Evolutionary conservation across 2,888 invertebrate species (phyloP), one percentile per base, ranked within the genome.

Genomic region (Sminthurinus aureus): DNA sequence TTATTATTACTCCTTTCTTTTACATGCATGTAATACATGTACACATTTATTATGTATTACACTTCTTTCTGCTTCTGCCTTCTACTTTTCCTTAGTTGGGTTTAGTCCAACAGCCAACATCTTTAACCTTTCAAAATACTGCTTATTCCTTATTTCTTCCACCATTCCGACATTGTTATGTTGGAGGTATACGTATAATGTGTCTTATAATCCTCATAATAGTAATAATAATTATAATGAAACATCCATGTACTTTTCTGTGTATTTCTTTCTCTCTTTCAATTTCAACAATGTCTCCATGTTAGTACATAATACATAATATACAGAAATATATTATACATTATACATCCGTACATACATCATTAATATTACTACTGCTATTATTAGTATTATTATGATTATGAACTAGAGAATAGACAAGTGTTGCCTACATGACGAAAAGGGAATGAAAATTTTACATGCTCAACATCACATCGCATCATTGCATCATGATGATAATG

Each of bases 91-190:
- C 38, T 38, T 38, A 38, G 38, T 38, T 38, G 51, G 51, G 76
- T 76, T 52, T 26, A 73, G 26, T 26, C 73, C 73, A 73, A 73
- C 22, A 20, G 2, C 73, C 73, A 73, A 73, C 22, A 20, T 6
- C 71, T 24, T 71, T 71, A 71, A 20, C 22, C 20, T 24, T 71
- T 71, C 71, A 15, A 58, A 13, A 58, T 58, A 58, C 38, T 38
- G 3, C 38, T 38, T 38, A 38, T 38, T 38, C 6, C 38, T 38
- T 38, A 38, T 38, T 38, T 38, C 38, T 71, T 71, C 71, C 71
- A 20, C 71, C n/a, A 58, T 18, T 9, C 13, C 2, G 18, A 58
- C 58, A 58, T 15, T 58, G 58, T 58, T 58, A 58, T 58, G 18
- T 58, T 58, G 13, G 18, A 58, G 58, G 18, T 58, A 58, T 58